Evolutionary conservation across 2,888 invertebrate genomes (phyloP).

Genomic region (Crepidodera aurea): DNA sequence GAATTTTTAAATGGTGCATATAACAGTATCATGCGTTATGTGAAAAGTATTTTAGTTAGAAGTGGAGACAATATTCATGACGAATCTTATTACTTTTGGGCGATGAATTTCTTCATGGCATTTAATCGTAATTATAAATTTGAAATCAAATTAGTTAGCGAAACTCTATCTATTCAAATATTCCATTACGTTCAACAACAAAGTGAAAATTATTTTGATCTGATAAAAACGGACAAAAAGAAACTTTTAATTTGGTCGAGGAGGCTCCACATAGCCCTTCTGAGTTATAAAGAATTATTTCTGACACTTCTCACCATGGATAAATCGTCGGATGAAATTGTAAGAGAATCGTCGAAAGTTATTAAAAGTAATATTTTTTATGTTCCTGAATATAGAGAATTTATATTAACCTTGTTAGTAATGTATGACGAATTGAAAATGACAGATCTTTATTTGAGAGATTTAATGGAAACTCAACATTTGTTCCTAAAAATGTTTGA

Average conservation of each 20-base stretch:
- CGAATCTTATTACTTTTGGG: constrained; percentile 94
- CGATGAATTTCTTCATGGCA: constrained; percentile 95
- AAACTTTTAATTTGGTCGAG: constrained; percentile 86
- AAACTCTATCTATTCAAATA: constrained; percentile 89
- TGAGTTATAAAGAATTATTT: constrained; percentile 84
- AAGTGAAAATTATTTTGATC: constrained; percentile 85
- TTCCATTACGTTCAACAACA: constrained; percentile 96
- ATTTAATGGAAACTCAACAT: constrained; percentile 89
- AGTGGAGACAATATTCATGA: constrained; percentile 81
- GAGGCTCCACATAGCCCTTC: constrained; percentile 84
- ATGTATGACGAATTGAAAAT: constrained; percentile 87
- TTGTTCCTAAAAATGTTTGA: constrained; percentile 92
- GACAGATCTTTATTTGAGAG: constrained; percentile 84
- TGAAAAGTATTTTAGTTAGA: constrained; percentile 75
- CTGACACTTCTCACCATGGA: constrained; percentile 86
- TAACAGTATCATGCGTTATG: constrained; percentile 89
- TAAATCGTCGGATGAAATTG: constrained; percentile 72
- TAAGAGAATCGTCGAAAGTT: constrained; percentile 82
- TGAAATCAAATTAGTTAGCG: constrained; percentile 89
- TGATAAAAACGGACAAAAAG: constrained; percentile 87
- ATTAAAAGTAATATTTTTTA: constrained; percentile 93
- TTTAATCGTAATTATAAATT: constrained; percentile 91
- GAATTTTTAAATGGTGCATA: constrained; percentile 93
- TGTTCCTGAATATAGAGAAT: constrained; percentile 92
- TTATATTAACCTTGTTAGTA: constrained; percentile 80